Evolutionary conservation across 2,797 vertebrate genomes (phyloP).

Genomic region (Calcarius lapponicus): DNA sequence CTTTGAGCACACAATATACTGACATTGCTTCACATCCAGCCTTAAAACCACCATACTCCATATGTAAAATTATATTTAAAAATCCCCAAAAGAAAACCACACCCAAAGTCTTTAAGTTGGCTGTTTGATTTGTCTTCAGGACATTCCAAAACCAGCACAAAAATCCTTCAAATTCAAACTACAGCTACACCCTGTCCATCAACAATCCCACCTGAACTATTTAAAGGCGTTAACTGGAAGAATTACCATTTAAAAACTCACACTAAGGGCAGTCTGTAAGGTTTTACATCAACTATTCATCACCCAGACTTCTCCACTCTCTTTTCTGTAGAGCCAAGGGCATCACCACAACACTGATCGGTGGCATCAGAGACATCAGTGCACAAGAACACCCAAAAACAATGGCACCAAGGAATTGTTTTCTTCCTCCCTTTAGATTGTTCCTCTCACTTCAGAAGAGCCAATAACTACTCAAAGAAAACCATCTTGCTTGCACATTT

Average conservation of each 20-base stretch:
- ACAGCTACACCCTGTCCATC: not conserved
- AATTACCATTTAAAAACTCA: not conserved
- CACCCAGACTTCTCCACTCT: not conserved
- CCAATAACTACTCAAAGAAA: not conserved
- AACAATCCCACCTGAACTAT: not conserved
- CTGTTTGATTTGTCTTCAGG: not conserved
- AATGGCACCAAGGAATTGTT: not conserved
- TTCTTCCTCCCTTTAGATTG: not conserved
- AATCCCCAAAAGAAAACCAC: not conserved
- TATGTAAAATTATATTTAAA: accelerated
- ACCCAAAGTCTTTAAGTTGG: not conserved
- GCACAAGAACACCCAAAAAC: not conserved
- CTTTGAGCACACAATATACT: not conserved
- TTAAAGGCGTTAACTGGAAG: not conserved
- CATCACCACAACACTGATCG: not conserved
- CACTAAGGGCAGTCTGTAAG: not conserved
- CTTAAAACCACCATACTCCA: not conserved
- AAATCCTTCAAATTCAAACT: not conserved
- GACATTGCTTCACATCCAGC: not conserved
- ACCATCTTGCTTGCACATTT: not conserved
- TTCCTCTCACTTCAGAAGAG: not conserved
- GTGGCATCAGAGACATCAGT: not conserved
- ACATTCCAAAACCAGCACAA: not conserved
- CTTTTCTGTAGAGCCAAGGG: not conserved
- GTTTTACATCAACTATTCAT: not conserved